These are phyloP conservation scores for Ceyx cyanopectus DNA, from an alignment of 2,113 vertebrate species.

Conservation along the genomic window DNA sequence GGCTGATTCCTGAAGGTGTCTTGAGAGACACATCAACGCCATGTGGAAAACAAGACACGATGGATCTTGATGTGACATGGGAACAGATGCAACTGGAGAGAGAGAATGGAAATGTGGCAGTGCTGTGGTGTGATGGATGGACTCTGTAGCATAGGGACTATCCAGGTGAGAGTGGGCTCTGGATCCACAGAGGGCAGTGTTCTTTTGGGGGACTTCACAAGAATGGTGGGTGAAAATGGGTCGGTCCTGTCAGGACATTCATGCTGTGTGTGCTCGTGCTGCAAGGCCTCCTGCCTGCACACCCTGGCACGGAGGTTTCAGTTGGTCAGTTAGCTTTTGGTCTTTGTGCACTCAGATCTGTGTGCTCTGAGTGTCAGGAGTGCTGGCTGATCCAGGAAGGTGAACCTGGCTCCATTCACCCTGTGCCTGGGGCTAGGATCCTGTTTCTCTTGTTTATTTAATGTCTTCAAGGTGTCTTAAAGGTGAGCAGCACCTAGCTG, in stretches of 20 bases:
- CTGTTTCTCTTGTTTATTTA: not conserved
- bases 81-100: not conserved
- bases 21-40: not conserved
- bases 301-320: not conserved
- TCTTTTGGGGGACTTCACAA: not conserved
- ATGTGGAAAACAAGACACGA: accelerated
- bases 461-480: not conserved
- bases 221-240: not conserved
- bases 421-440: not conserved
- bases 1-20: not conserved
- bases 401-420: not conserved
- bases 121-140: not conserved
- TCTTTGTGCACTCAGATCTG: not conserved
- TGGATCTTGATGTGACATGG: not conserved
- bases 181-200: not conserved
- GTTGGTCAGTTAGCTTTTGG: not conserved
- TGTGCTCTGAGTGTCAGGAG: not conserved
- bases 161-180: not conserved
- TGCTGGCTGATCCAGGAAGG: not conserved
- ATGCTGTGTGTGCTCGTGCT: not conserved
- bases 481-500: not conserved
- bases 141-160: not conserved
- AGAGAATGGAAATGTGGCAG: not conserved
- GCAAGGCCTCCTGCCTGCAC: not conserved
- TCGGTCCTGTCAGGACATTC: not conserved